A percentile compares a stretch with the other conserved stretches of the same genome.
These are phyloP conservation scores for Neotoma lepida DNA, from an alignment of 2,113 vertebrate genomes.

Conservation along the genomic window DNA sequence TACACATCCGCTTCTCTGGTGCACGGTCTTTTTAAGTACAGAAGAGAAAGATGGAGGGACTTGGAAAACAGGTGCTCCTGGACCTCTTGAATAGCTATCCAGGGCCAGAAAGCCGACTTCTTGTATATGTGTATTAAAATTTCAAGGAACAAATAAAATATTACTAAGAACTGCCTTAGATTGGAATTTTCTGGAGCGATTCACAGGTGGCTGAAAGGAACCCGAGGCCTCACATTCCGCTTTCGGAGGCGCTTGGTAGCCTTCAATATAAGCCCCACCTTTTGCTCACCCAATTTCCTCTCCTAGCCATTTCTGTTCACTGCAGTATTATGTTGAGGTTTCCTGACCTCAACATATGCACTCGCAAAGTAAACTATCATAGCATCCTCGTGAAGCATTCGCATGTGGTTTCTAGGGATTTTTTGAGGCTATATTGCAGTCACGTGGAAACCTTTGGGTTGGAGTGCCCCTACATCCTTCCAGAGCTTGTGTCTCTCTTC, in stretches of 20 bases:
- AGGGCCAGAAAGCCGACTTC: neutral
- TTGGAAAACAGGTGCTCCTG: rapidly evolving
- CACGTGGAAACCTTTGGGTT: neutral
- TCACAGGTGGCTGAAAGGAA: neutral
- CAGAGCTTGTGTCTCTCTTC: neutral
- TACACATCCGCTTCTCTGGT: neutral
- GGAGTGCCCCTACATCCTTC: rapidly evolving
- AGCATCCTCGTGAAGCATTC: neutral
- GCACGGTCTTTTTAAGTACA: neutral
- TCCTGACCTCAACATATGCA: neutral
- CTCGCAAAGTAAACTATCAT: neutral
- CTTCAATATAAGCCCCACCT: rapidly evolving
- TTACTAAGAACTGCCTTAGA: neutral
- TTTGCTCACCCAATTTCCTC: neutral
- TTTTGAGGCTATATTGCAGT: neutral
- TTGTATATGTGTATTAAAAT: neutral
- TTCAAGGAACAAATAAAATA: neutral
- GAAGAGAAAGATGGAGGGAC: neutral
- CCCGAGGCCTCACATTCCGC: neutral
- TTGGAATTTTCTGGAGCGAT: neutral
- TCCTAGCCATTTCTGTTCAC: neutral
- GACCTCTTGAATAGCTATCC: neutral
- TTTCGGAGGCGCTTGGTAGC: neutral
- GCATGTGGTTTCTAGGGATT: neutral
- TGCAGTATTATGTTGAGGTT: neutral